Percentiles rank a stretch among this genome's conserved stretches.
phyloP scores from a whole-genome alignment of 2,888 invertebrate species.

The Oscheius sp. region DNA sequence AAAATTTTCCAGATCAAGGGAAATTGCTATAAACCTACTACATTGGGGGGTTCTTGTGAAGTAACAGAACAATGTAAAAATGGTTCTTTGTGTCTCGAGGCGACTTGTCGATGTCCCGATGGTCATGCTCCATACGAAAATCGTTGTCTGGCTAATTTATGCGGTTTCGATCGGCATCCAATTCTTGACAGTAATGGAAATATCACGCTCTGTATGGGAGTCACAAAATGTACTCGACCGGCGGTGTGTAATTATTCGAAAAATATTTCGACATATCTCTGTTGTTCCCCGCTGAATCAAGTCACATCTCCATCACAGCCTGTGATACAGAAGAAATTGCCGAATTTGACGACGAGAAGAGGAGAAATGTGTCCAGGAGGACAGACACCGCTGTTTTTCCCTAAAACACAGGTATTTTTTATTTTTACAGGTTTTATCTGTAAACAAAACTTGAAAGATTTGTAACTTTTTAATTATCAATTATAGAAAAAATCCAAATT shows the following conservation, averaged over 20 bases:
- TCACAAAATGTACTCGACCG: slow-evolving; percentile 37
- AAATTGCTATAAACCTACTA: slow-evolving; percentile 34
- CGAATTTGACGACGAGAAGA: neutral
- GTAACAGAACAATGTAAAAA: slow-evolving; percentile 51
- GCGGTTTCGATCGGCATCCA: slow-evolving; percentile 34
- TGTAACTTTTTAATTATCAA: too few relatives aligned
- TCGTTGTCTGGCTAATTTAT: slow-evolving; percentile 53
- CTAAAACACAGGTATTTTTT: slow-evolving; percentile 42
- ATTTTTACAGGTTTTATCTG: too few relatives aligned
- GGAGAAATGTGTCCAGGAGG: slow-evolving; percentile 51
- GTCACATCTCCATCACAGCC: neutral
- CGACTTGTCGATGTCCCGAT: slow-evolving; percentile 47
- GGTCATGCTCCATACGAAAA: slow-evolving; percentile 56
- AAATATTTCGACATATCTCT: slow-evolving; percentile 43
- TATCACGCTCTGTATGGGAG: slow-evolving; percentile 35
- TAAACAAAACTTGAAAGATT: too few relatives aligned
- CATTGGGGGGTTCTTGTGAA: slow-evolving; percentile 51
- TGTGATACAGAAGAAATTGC: neutral
- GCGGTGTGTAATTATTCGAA: slow-evolving; percentile 46
- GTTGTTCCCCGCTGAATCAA: slow-evolving; percentile 32
- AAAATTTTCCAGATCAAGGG: slow-evolving; percentile 33
- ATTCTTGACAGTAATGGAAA: slow-evolving; percentile 33
- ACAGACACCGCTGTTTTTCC: slow-evolving; percentile 49
- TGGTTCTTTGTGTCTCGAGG: slow-evolving; percentile 50
- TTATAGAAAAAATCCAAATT: too few relatives aligned